A percentile compares a stretch with the other conserved stretches of the same genome.
phyloP scores from a whole-genome alignment of 2,888 invertebrate species.

The Sarcophaga carnaria region DNA sequence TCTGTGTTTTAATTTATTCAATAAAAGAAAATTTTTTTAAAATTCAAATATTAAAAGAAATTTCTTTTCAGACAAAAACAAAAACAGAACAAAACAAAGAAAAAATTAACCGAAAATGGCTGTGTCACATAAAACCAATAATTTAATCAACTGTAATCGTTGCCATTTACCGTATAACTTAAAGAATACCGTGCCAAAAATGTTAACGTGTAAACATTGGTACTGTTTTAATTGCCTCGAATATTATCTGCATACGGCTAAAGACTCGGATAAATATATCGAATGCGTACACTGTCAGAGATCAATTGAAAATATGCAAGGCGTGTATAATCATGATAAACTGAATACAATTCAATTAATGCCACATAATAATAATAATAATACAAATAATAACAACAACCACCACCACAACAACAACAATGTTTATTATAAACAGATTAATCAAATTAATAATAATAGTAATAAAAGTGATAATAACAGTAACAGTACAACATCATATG shows the following conservation, averaged over 20 bases:
- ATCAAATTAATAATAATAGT: slow-evolving; percentile 5
- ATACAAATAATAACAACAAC: not conserved
- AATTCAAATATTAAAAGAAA: not conserved
- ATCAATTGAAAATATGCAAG: slow-evolving; percentile 84
- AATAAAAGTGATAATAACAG: slow-evolving; percentile 39
- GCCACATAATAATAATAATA: slow-evolving; percentile 26
- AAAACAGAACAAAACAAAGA: not conserved
- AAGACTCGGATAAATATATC: slow-evolving; percentile 87
- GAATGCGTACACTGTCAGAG: slow-evolving; percentile 88
- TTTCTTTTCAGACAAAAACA: slow-evolving; percentile 81
- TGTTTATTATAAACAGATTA: not conserved
- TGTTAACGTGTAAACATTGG: slow-evolving; percentile 89
- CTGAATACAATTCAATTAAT: slow-evolving; percentile 33
- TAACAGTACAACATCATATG: slow-evolving; percentile 36
- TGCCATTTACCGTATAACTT: slow-evolving; percentile 90
- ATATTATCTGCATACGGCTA: slow-evolving; percentile 84
- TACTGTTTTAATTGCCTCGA: slow-evolving; percentile 90
- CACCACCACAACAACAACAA: slow-evolving; percentile 9
- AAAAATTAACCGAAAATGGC: slow-evolving; percentile 81
- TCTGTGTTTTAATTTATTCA: no score
- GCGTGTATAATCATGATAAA: slow-evolving; percentile 77
- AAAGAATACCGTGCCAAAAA: slow-evolving; percentile 87
- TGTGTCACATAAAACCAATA: slow-evolving; percentile 87
- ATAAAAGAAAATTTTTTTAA: not conserved
- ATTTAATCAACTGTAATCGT: slow-evolving; percentile 88